phyloP scores from a whole-genome alignment of 2,888 invertebrate species.

The Lapara coniferarum region DNA sequence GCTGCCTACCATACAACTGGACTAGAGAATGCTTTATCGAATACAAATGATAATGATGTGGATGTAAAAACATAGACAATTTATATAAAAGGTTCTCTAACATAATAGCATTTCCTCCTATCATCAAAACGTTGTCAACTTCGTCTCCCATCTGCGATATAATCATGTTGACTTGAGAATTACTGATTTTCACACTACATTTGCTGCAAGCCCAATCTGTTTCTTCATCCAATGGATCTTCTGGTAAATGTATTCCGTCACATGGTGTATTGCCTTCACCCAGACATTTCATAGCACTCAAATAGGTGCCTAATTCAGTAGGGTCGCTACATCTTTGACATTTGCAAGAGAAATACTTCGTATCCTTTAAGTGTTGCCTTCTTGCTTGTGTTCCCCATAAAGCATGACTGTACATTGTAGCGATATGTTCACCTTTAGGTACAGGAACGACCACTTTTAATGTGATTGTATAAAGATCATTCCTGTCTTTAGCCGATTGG shows the following conservation, averaged over 20 bases:
- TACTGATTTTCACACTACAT: slow-evolving; percentile 86
- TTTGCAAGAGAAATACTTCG: slow-evolving; percentile 90
- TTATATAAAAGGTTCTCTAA: slow-evolving; percentile 87
- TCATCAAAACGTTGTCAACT: slow-evolving; percentile 86
- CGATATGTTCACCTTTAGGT: slow-evolving; percentile 88
- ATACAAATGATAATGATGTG: slow-evolving; percentile 92
- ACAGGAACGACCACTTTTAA: slow-evolving; percentile 87
- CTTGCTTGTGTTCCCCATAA: slow-evolving; percentile 93
- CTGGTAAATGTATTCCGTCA: slow-evolving; percentile 87
- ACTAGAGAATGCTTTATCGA: slow-evolving; percentile 91
- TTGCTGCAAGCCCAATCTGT: slow-evolving; percentile 90
- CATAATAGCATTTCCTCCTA: slow-evolving; percentile 84
- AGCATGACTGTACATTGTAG: slow-evolving; percentile 94
- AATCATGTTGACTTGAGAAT: slow-evolving; percentile 86
- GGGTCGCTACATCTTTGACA: slow-evolving; percentile 90
- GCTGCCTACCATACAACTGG: slow-evolving; percentile 90
- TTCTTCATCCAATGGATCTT: slow-evolving; percentile 87
- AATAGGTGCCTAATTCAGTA: slow-evolving; percentile 90
- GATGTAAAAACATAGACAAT: slow-evolving; percentile 89
- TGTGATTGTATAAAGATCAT: slow-evolving; percentile 85
- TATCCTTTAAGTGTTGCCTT: slow-evolving; percentile 89
- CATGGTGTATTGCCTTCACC: slow-evolving; percentile 84
- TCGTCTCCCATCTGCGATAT: slow-evolving; percentile 90
- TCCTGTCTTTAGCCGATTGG: slow-evolving; percentile 73
- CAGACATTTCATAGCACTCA: slow-evolving; percentile 88